Conservation (phyloP, 2,113 vertebrate species). For the Madoqua kirkii region DNA sequence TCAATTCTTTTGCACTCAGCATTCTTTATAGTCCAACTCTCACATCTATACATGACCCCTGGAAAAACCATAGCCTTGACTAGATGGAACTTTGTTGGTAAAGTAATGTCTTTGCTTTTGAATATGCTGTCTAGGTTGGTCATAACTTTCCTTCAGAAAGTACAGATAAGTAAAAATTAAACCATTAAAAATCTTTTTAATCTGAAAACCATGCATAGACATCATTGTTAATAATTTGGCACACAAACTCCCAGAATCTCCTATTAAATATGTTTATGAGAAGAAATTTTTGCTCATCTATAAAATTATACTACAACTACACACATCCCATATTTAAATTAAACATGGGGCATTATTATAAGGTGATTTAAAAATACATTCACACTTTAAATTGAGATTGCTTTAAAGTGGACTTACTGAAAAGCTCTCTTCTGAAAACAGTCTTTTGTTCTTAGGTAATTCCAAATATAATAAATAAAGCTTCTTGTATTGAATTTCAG, state of each 20-base stretch:
- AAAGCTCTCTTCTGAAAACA: constrained; percentile 27
- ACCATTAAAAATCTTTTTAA: too few species aligned
- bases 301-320: background rate
- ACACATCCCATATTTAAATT: background rate
- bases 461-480: background rate
- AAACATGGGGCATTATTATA: background rate
- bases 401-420: background rate
- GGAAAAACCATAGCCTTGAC: too few species aligned
- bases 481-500: background rate
- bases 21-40: too few species aligned
- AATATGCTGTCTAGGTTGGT: too few species aligned
- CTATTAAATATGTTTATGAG: background rate
- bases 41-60: too few species aligned
- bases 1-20: background rate
- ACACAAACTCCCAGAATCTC: background rate
- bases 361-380: constrained; percentile 14
- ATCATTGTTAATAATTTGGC: background rate
- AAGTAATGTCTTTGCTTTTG: too few species aligned
- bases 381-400: background rate
- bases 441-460: background rate
- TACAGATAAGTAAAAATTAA: too few species aligned
- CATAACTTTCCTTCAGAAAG: too few species aligned
- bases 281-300: background rate
- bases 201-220: background rate
- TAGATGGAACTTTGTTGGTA: too few species aligned